Percentiles rank a stretch among this genome's conserved stretches.
Evolutionary conservation across 2,797 vertebrate species (phyloP).

Genomic region (Tapirus indicus): DNA sequence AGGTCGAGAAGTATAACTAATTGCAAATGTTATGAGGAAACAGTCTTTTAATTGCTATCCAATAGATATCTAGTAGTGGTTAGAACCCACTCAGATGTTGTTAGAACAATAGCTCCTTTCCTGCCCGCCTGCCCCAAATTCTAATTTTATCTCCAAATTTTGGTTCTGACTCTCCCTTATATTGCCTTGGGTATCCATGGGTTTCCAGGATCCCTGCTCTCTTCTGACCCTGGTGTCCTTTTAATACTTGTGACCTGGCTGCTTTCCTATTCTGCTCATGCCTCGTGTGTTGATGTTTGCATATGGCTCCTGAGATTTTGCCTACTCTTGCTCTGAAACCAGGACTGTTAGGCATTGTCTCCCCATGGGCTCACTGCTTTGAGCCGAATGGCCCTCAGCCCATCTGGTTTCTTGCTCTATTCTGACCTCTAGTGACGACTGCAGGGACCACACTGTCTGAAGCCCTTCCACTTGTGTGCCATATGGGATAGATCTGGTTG

Average conservation of each 20-base stretch:
- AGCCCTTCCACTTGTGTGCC: rapidly evolving
- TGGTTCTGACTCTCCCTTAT: background rate
- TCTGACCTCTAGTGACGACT: constrained; percentile 36
- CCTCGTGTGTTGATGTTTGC: background rate
- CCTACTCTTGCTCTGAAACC: background rate
- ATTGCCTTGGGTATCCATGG: no score
- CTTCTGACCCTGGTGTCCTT: background rate
- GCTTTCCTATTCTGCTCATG: background rate
- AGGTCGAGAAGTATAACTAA: background rate
- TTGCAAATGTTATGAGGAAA: constrained; percentile 10
- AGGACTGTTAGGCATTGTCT: background rate
- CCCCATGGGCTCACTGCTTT: no score
- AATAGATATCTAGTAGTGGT: background rate
- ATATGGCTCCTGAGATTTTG: background rate
- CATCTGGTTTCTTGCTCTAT: constrained; percentile 4
- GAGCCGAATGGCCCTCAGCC: background rate
- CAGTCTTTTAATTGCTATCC: background rate
- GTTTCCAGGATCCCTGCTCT: background rate
- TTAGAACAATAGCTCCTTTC: background rate
- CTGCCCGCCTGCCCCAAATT: background rate
- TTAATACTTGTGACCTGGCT: background rate
- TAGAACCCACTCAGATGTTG: background rate
- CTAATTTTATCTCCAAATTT: background rate
- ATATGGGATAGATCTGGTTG: background rate
- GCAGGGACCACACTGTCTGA: background rate